Percentiles rank a stretch among this genome's conserved stretches.
Evolutionary conservation across 2,113 vertebrate species (phyloP).

Genomic region (Geococcyx californianus): DNA sequence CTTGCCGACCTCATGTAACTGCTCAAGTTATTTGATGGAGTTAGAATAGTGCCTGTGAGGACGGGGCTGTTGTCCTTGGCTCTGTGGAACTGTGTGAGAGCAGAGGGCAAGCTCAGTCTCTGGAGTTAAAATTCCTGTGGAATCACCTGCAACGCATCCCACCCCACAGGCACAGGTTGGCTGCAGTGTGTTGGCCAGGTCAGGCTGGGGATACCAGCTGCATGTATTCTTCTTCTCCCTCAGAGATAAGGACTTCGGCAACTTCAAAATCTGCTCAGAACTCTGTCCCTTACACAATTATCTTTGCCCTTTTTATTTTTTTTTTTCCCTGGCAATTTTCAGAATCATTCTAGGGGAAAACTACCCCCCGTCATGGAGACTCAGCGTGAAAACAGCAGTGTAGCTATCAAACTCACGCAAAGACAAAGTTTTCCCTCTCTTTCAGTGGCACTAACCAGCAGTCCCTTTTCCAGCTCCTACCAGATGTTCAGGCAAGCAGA

Average conservation of each 20-base stretch:
- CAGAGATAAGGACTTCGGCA: background rate
- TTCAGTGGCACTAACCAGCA: background rate
- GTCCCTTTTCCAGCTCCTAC: background rate
- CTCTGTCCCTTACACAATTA: background rate
- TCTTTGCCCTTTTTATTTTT: background rate
- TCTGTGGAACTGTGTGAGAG: background rate
- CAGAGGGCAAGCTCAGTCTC: background rate
- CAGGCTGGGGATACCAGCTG: background rate
- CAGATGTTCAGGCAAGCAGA: background rate
- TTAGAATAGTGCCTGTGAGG: background rate
- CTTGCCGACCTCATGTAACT: background rate
- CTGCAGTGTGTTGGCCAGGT: background rate
- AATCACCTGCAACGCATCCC: background rate
- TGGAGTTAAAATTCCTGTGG: background rate
- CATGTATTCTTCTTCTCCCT: background rate
- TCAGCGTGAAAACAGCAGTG: background rate
- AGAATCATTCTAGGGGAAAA: slow-evolving; percentile 12
- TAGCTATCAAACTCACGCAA: background rate
- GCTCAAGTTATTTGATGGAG: background rate
- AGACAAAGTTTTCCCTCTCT: background rate
- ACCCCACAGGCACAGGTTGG: background rate
- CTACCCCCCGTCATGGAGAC: accelerated
- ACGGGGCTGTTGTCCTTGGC: background rate
- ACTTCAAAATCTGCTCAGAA: background rate
- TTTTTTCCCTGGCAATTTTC: background rate